Base-by-base conservation (phyloP, 35 echinoderm and acorn worm species). In the Patiria miniata region DNA sequence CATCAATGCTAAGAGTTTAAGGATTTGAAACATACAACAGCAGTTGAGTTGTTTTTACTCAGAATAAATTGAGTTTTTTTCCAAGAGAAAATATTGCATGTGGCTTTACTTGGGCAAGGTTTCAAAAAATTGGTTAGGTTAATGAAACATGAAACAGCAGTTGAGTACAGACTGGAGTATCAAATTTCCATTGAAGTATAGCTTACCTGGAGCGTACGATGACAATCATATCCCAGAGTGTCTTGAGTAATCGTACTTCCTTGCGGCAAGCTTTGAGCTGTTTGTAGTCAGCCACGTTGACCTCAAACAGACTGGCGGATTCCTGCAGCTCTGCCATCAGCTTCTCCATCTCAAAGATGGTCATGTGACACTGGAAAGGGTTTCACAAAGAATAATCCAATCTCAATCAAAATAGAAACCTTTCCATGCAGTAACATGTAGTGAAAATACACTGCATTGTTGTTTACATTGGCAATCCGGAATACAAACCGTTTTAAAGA, bases 291-390 rank as follows among this genome's bases (percentile, higher is more conserved):
- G 92, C 89, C 22, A 94, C 60, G 90, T 91, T 94, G 51, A 99
- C 96, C 83, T 99, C 96, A 90, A 99, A 99, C 78, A 99, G 84
- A 81, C 92, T 77, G 1, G 96, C 92, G 1, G 96, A 99, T 82
- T 87, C 96, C 51, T 99, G 90, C 59, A 99, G 80, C 14, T 79
- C 36, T 40, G 81, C 90, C 96, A 99, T 99, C 7, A 92, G 47
- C 30, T 83, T 33, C 44, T 99, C 96, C 96, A 99, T 99, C 38
- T 87, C 89, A 61, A 77, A 92, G 14, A 99, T 99, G 32, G 86
- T 83, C 15, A 55, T 60, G 68, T 99, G 89, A 50, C 80, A 82
- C 47, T 73, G 34, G 26, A 22, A 73, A 32, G 21, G 29, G 34
- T 32, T 69, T 0, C 0, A 23, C 14, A 68, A 68, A 68, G 29